These are phyloP conservation scores for Pterocles gutturalis DNA, from an alignment of 2,113 vertebrate species.

Conservation along the genomic window DNA sequence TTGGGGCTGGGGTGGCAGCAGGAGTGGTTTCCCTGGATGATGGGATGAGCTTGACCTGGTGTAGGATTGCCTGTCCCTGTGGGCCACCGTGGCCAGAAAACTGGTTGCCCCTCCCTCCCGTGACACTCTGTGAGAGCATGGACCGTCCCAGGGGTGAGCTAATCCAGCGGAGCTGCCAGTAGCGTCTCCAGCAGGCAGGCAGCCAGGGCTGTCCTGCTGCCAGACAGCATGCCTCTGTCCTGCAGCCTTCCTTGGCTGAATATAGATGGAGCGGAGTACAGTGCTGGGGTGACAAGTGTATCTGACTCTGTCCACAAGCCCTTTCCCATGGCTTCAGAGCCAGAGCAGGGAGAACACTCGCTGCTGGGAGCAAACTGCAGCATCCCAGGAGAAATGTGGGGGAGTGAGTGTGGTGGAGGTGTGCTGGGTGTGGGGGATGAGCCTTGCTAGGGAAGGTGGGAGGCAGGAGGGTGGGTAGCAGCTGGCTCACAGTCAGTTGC, in stretches of 20 bases:
- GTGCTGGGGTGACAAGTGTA: background rate
- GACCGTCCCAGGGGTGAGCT: constrained; percentile 46
- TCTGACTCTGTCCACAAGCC: background rate
- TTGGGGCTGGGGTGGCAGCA: constrained; percentile 41
- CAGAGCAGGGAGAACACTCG: background rate
- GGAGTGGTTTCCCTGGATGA: background rate
- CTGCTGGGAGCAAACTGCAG: background rate
- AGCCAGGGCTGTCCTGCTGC: constrained; percentile 21
- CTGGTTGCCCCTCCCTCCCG: background rate
- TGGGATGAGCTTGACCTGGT: background rate
- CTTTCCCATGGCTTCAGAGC: background rate
- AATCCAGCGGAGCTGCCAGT: constrained; percentile 54
- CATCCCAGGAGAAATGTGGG: background rate
- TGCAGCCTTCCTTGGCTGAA: background rate
- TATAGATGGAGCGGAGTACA: background rate
- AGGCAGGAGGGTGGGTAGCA: background rate
- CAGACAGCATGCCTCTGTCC: background rate
- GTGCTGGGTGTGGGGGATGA: background rate
- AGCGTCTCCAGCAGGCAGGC: constrained; percentile 46
- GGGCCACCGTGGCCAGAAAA: background rate
- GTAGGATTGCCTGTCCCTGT: background rate
- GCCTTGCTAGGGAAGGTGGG: background rate
- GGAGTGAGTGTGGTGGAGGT: background rate
- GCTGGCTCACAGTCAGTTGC: background rate
- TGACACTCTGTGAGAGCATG: fast-evolving